Conservation (phyloP, 2,797 vertebrate genomes). For the Hippopotamyrus pictus region DNA sequence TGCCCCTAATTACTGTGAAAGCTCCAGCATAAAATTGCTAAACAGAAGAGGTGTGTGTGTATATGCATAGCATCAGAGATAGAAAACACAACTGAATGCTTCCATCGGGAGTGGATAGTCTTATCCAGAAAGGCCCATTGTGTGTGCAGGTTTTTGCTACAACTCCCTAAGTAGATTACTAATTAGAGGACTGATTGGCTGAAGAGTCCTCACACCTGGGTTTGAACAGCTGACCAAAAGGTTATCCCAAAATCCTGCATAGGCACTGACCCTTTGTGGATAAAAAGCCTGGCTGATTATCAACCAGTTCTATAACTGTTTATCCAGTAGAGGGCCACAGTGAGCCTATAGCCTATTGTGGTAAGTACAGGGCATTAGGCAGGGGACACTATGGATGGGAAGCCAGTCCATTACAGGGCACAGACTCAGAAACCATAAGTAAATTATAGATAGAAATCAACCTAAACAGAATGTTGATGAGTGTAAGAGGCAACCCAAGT, state of each 20-base stretch:
- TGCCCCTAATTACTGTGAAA: neutral
- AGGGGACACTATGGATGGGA: neutral
- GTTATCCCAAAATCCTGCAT: neutral
- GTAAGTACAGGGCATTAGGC: neutral
- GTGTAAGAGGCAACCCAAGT: neutral
- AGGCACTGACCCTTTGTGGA: neutral
- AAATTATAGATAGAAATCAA: neutral
- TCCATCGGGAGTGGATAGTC: neutral
- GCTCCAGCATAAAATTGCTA: neutral
- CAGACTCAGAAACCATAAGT: neutral
- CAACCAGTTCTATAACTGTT: neutral
- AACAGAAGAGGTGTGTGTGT: neutral
- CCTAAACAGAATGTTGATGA: neutral
- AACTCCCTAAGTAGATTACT: neutral
- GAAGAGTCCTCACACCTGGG: neutral
- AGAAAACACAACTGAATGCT: neutral
- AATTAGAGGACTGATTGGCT: neutral
- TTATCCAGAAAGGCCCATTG: neutral
- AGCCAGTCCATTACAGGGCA: neutral
- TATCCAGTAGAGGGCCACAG: neutral
- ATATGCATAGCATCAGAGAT: neutral
- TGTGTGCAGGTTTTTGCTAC: neutral
- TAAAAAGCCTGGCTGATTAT: neutral
- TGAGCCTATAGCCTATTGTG: neutral
- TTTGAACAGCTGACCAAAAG: neutral